Evolutionary conservation across 37 sponge, comb jelly and placozoan species (phyloP).

Genomic region (Geodia barretti): DNA sequence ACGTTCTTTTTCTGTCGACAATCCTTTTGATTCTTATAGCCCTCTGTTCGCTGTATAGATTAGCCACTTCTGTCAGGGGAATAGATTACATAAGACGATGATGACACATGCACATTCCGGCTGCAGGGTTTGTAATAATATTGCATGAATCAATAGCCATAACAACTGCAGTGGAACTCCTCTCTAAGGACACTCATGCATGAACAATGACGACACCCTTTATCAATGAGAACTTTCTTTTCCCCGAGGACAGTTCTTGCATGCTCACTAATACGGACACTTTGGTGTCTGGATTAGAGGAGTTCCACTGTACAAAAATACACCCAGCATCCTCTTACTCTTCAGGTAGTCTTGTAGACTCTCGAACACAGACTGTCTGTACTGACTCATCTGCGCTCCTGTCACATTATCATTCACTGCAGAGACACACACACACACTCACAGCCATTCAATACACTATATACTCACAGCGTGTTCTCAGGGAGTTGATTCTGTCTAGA

Average conservation of each 20-base stretch:
- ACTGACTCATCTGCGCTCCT: slow-evolving; percentile 16
- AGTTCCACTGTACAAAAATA: not conserved
- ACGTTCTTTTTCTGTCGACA: slow-evolving; percentile 76
- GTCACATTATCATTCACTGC: not conserved
- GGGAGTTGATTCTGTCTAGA: slow-evolving; percentile 31
- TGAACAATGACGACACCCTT: not conserved
- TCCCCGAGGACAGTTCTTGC: too few species aligned
- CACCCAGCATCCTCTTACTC: too few species aligned
- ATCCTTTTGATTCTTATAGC: slow-evolving; percentile 82
- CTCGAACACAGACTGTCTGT: slow-evolving; percentile 41
- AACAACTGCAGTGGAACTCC: too few species aligned
- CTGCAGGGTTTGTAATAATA: not conserved
- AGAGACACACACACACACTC: not conserved
- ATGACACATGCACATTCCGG: not conserved
- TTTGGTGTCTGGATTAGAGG: not conserved
- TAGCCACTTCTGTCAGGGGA: slow-evolving; percentile 49
- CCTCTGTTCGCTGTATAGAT: slow-evolving; percentile 80
- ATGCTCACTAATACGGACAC: too few species aligned
- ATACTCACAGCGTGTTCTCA: slow-evolving; percentile 17
- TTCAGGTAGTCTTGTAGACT: slow-evolving; percentile 44
- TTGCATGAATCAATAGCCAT: not conserved
- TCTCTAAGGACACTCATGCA: not conserved
- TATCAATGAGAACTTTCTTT: too few species aligned
- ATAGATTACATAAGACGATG: not conserved
- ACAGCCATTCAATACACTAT: too few species aligned